Evolutionary conservation across 2,888 invertebrate genomes (phyloP).

Genomic region (Luffia ferchaultella): DNA sequence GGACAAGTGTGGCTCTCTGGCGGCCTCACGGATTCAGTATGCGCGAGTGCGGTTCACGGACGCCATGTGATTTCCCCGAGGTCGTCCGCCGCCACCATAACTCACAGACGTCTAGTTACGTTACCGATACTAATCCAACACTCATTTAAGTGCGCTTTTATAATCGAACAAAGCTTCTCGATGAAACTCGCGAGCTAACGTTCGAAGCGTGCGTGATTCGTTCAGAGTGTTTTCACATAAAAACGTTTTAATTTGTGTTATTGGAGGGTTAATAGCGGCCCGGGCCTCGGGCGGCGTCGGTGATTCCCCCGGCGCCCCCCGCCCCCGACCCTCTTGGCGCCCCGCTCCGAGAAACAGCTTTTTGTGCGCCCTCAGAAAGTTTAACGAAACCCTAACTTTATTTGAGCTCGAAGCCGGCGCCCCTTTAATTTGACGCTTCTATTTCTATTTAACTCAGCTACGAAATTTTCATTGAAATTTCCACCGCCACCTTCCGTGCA

Average conservation of each 20-base stretch:
- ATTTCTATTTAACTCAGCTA: background rate
- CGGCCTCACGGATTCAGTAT: constrained; percentile 15
- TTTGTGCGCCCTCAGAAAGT: background rate
- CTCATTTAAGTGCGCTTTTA: too few relatives aligned
- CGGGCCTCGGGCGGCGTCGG: background rate
- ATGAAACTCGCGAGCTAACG: constrained; percentile 2
- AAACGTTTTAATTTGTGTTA: background rate
- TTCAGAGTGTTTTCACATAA: background rate
- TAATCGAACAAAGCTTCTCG: constrained; percentile 5
- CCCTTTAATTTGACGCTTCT: background rate
- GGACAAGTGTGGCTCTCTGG: too few relatives aligned
- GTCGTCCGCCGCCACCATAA: too few relatives aligned
- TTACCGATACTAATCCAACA: too few relatives aligned
- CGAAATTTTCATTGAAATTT: background rate
- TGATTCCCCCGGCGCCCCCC: background rate
- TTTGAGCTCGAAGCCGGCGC: too few relatives aligned
- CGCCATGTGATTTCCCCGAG: constrained; percentile 20
- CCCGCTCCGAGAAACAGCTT: background rate
- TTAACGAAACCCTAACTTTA: background rate
- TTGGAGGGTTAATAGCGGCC: background rate
- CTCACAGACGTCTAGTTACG: too few relatives aligned
- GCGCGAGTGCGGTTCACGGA: constrained; percentile 11
- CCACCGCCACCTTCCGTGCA: too few relatives aligned
- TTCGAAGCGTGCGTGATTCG: background rate
- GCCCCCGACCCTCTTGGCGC: background rate